Conservation (phyloP, 2,888 invertebrate species). For the Zaprionus bogoriensis region DNA sequence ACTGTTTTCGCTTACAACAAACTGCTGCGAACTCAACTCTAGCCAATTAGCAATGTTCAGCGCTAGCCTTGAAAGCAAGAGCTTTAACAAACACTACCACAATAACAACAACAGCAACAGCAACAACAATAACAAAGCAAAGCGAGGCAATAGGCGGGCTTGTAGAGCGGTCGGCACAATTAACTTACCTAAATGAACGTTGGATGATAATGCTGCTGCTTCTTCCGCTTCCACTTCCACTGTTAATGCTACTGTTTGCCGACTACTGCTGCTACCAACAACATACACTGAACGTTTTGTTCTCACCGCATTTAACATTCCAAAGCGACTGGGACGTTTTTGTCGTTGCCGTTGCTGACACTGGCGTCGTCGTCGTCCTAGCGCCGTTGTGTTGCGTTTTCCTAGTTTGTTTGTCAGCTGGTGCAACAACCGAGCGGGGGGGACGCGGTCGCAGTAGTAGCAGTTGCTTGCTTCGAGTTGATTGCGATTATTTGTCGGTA, state of each 20-base stretch:
- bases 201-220: conserved; percentile 68
- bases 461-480: conserved; percentile 2
- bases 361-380: conserved; percentile 40
- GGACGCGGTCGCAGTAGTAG: not conserved
- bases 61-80: conserved; percentile 41
- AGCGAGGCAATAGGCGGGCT: not conserved
- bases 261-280: conserved; percentile 77
- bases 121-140: not conserved
- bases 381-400: conserved; percentile 20
- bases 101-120: conserved; percentile 4
- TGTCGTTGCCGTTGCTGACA: conserved; percentile 37
- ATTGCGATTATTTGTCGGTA: conserved; percentile 20
- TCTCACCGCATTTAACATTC: conserved; percentile 83
- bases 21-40: conserved; percentile 29
- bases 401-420: conserved; percentile 20
- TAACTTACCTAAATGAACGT: conserved; percentile 70
- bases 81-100: no score
- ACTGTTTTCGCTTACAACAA: conserved; percentile 58
- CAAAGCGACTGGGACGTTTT: conserved; percentile 75
- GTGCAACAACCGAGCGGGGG: conserved; percentile 25
- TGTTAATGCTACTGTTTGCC: conserved; percentile 67
- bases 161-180: not conserved
- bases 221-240: conserved; percentile 57
- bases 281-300: conserved; percentile 80
- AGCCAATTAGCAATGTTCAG: conserved; percentile 36